Evolutionary conservation across 1,140 invertebrate genomes (phyloP), one percentile per base, ranked within the genome.

Genomic region (Theocolax elegans): DNA sequence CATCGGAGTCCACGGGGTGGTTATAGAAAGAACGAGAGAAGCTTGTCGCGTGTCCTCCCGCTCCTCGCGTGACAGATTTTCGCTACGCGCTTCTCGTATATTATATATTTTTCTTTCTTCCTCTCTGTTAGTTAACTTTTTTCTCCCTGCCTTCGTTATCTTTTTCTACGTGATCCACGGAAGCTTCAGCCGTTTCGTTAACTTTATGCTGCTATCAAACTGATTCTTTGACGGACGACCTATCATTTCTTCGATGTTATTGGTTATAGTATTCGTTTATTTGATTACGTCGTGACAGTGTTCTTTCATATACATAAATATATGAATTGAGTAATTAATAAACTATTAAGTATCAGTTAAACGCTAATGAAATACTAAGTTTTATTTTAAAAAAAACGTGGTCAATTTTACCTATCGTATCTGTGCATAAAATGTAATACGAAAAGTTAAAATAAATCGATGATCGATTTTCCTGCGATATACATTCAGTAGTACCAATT

Each of bases 21-120:
- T 6, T 48, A 48, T 48, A n/a, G n/a, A n/a, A n/a, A n/a, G n/a
- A n/a, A n/a, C n/a, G n/a, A n/a, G n/a, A n/a, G n/a, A n/a, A 27
- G 21, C 2, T 19, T 60, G 53, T 59, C 66, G 54, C 66, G 53
- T 67, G 56, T 72, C 67, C 71, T 72, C 66, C 69, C 75, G 70
- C 71, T 65, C 12, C 42, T 68, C 54, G 66, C 64, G 53, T 59
- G 54, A 67, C 44, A 49, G 21, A 67, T 67, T 67, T 48, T 49
- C 44, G 21, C 51, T n/a, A 4, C 49, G 13, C 38, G 19, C 13
- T 38, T 38, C 31, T 44, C 40, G 40, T 8, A 15, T 17, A 54
- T 31, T 54, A 35, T 25, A n/a, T n/a, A 10, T 44, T 17, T 44
- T 44, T 17, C 3, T 17, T 44, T 44, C 42, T n/a, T n/a, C n/a